A percentile compares a stretch with the other conserved stretches of the same genome.
phyloP scores from a whole-genome alignment of 2,113 vertebrate species.

The Odontesthes bonariensis region DNA sequence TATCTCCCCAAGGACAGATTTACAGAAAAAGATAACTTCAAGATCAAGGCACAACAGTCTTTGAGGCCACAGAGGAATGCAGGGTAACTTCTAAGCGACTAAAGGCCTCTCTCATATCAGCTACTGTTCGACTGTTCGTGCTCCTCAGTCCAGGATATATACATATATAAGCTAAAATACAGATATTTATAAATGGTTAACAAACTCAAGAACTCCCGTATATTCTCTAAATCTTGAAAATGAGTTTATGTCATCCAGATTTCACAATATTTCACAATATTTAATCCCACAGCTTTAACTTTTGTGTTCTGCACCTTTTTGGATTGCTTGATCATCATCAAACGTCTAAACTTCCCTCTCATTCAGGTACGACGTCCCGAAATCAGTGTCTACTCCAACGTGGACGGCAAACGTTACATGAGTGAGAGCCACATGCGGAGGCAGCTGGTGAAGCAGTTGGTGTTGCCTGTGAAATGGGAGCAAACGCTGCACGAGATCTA shows the following conservation, averaged over 20 bases:
- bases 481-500: constrained; percentile 94
- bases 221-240: too few relatives aligned
- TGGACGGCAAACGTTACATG: constrained; percentile 87
- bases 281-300: neutral
- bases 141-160: too few relatives aligned
- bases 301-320: neutral
- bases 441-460: constrained; percentile 89
- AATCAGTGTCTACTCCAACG: constrained; percentile 90
- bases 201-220: too few relatives aligned
- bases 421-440: constrained; percentile 81
- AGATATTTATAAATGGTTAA: too few relatives aligned
- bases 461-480: constrained; percentile 94
- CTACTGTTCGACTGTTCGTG: neutral
- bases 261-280: neutral
- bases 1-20: neutral
- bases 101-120: too few relatives aligned
- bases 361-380: constrained; percentile 84
- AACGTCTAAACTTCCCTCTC: neutral
- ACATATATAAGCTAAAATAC: too few relatives aligned
- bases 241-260: too few relatives aligned
- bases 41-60: too few relatives aligned
- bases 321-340: fast-evolving
- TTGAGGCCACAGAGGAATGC: too few relatives aligned
- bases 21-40: too few relatives aligned
- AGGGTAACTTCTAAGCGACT: too few relatives aligned